phyloP scores from a whole-genome alignment of 2,113 vertebrate genomes.

The Potamarius usumacintae region DNA sequence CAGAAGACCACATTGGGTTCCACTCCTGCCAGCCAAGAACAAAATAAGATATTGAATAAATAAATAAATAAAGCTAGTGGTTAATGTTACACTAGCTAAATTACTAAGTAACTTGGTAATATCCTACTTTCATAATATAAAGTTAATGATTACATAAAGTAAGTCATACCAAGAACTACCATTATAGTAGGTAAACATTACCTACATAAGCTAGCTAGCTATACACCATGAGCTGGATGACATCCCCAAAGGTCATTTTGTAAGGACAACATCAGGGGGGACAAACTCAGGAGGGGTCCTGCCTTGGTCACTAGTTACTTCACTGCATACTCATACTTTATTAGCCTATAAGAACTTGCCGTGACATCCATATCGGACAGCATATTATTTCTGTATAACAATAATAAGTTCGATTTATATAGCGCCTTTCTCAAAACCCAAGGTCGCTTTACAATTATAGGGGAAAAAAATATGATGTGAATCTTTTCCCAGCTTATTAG shows the following conservation, averaged over 20 bases:
- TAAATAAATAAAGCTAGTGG: not conserved
- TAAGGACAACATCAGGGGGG: not conserved
- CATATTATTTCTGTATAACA: conserved; percentile 8
- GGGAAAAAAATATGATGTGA: not conserved
- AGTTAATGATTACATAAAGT: not conserved
- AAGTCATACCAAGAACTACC: not conserved
- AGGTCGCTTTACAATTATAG: no score
- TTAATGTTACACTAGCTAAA: not conserved
- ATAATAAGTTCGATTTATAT: no score
- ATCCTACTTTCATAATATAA: not conserved
- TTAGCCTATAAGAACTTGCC: not conserved
- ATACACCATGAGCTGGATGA: not conserved
- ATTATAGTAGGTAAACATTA: not conserved
- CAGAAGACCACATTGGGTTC: no score
- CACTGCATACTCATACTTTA: not conserved
- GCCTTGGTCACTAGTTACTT: not conserved
- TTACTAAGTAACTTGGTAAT: not conserved
- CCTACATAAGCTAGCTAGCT: not conserved
- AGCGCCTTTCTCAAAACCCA: no score
- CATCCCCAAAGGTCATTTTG: not conserved
- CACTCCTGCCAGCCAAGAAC: no score
- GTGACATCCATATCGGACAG: not conserved
- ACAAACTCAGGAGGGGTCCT: not conserved
- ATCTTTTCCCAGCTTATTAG: not conserved
- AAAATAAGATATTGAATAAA: not conserved